Conservation (phyloP, 2,113 vertebrate species). For the Clarias gariepinus region DNA sequence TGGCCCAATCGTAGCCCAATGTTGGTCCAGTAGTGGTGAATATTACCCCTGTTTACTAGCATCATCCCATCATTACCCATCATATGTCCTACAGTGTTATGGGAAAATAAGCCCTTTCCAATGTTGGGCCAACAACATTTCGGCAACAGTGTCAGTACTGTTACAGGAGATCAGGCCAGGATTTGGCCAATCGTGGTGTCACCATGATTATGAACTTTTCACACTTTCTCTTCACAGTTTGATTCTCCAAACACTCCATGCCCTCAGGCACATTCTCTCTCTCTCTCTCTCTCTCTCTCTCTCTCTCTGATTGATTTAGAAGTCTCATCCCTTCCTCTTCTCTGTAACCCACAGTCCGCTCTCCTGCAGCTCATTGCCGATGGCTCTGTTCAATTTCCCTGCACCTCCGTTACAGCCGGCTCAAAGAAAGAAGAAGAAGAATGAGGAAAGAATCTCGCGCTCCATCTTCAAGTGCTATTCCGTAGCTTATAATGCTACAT, state of each 20-base stretch:
- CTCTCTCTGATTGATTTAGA: conserved; percentile 34
- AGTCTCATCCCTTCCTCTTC: conserved; percentile 34
- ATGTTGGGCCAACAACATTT: not conserved
- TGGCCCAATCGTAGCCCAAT: not conserved
- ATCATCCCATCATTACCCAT: not conserved
- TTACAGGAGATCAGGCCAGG: too few relatives aligned
- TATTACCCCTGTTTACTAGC: not conserved
- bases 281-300: conserved; percentile 28
- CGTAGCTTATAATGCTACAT: conserved; percentile 36
- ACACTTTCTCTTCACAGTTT: not conserved
- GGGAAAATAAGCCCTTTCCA: not conserved
- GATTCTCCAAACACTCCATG: conserved; percentile 3
- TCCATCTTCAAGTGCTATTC: conserved; percentile 35
- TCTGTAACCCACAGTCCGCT: conserved; percentile 51
- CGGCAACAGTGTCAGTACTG: not conserved
- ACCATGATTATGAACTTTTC: not conserved
- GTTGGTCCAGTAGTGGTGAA: not conserved
- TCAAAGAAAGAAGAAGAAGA: conserved; percentile 54
- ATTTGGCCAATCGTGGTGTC: not conserved
- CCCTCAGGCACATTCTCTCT: conserved; percentile 1
- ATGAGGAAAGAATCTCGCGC: conserved; percentile 44
- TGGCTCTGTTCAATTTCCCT: conserved; percentile 58
- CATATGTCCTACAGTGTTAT: not conserved
- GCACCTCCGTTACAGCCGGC: conserved; percentile 38
- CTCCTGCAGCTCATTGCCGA: conserved; percentile 60